These are phyloP conservation scores for Eupithecia pulchellata DNA, from an alignment of 2,888 invertebrate genomes.

Conservation along the genomic window DNA sequence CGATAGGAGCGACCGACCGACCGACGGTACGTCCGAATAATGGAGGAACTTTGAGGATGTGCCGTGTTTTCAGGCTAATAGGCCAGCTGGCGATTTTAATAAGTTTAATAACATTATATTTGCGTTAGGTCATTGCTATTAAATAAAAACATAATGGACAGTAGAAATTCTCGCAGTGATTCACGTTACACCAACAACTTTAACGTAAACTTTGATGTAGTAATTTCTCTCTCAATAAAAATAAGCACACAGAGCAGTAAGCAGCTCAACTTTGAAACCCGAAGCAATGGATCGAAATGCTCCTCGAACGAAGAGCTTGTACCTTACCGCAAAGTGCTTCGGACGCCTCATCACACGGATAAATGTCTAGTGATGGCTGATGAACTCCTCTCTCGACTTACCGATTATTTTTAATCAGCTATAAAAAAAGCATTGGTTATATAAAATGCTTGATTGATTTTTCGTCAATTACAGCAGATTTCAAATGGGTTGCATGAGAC, in stretches of 20 bases:
- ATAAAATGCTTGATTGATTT: too few species aligned
- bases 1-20: neutral
- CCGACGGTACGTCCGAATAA: neutral
- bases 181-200: neutral
- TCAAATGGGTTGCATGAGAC: too few species aligned
- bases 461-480: too few species aligned
- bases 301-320: too few species aligned
- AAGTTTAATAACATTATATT: neutral
- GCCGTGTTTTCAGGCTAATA: neutral
- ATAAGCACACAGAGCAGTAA: conserved; percentile 9
- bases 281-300: too few species aligned
- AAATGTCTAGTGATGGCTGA: too few species aligned
- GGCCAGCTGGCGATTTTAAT: neutral
- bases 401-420: too few species aligned
- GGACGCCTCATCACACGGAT: too few species aligned
- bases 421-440: too few species aligned
- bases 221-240: neutral
- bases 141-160: neutral
- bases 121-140: neutral
- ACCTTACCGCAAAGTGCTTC: too few species aligned
- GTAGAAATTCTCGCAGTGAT: neutral
- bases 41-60: neutral
- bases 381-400: too few species aligned
- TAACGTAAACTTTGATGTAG: neutral
- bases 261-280: too few species aligned